phyloP scores from a whole-genome alignment of 2,888 invertebrate species.

The Podabrus alpinus region DNA sequence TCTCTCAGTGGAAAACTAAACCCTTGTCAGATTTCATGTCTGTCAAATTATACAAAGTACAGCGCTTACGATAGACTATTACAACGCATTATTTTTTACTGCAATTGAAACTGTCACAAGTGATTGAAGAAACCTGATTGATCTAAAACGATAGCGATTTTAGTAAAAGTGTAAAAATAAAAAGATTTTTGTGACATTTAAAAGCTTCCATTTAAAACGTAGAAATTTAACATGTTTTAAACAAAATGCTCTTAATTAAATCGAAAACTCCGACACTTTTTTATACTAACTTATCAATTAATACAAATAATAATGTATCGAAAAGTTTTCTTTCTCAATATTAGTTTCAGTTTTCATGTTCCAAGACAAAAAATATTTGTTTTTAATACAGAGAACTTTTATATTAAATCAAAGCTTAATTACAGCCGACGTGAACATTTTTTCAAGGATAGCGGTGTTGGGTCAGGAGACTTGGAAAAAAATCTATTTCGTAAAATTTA shows the following conservation, averaged over 20 bases:
- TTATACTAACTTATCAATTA: neutral
- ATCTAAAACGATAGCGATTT: conserved; percentile 16
- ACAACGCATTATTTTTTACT: conserved; percentile 22
- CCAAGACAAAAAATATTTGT: neutral
- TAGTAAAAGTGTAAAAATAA: neutral
- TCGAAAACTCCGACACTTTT: neutral
- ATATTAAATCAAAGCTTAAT: neutral
- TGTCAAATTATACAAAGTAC: conserved; percentile 26
- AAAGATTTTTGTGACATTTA: neutral
- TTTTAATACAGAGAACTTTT: neutral
- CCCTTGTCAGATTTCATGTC: conserved; percentile 26
- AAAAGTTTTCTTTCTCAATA: neutral
- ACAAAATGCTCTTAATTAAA: neutral
- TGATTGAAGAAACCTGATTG: conserved; percentile 24
- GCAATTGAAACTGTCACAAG: conserved; percentile 27
- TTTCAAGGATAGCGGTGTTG: neutral
- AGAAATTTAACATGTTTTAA: neutral
- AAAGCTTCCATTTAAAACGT: neutral
- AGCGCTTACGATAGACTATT: conserved; percentile 15
- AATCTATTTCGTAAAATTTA: no score
- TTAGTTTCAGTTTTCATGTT: neutral
- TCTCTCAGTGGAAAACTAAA: conserved; percentile 17
- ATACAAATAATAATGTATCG: no score
- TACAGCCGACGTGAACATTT: neutral
- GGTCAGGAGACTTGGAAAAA: neutral